Percentiles rank a stretch among this genome's conserved stretches.
Evolutionary conservation across 2,797 vertebrate species (phyloP).

Genomic region (Fundulus diaphanus): DNA sequence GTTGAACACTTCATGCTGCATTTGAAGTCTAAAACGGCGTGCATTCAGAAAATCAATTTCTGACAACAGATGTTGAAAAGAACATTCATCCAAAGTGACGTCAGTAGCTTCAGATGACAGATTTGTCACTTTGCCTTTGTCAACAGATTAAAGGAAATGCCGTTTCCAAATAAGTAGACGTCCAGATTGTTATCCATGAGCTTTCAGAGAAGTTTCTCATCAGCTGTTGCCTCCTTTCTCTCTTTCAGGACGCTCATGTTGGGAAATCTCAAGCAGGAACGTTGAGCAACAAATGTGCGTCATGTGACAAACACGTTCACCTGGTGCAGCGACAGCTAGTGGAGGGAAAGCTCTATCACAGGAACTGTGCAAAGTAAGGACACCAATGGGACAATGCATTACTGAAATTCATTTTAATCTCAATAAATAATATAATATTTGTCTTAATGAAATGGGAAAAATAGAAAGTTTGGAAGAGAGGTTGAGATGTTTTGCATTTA

Average conservation of each 20-base stretch:
- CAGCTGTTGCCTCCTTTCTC: not conserved
- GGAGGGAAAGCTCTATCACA: conserved; percentile 94
- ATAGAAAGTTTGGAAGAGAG: not conserved
- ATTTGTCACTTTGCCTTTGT: conserved; percentile 4
- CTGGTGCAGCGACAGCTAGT: conserved; percentile 94
- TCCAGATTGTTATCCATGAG: not conserved
- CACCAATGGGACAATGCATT: not conserved
- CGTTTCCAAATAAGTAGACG: not conserved
- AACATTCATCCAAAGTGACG: not conserved
- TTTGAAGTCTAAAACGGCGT: not conserved
- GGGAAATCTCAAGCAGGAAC: conserved; percentile 69
- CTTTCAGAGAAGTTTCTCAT: not conserved
- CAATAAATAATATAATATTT: not conserved
- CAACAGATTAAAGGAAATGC: not conserved
- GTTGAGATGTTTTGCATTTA: not conserved
- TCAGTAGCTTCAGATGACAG: not conserved
- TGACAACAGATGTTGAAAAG: not conserved
- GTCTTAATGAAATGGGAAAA: not conserved
- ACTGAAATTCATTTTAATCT: not conserved
- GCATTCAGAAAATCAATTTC: not conserved
- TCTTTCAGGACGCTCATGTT: conserved; percentile 47
- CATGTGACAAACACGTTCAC: conserved; percentile 89
- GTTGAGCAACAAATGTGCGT: conserved; percentile 82
- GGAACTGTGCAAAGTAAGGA: conserved; percentile 93
- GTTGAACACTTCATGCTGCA: not conserved